Conservation (phyloP, 2,113 vertebrate genomes). For the Microtus pennsylvanicus region DNA sequence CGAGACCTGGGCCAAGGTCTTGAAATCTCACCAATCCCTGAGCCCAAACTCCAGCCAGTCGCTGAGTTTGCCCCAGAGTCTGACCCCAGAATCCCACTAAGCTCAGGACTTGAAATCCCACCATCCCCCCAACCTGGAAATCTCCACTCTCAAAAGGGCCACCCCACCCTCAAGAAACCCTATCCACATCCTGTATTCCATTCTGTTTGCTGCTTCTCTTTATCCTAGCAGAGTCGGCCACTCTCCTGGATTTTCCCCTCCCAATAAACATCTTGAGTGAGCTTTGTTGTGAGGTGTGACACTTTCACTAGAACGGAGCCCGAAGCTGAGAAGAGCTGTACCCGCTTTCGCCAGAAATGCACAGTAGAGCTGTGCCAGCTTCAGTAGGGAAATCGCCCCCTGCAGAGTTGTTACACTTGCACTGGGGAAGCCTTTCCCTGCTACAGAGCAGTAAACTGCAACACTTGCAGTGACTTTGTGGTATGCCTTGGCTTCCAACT, state of each 20-base stretch:
- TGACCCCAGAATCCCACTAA: no score
- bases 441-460: background rate
- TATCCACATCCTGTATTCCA: background rate
- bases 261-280: background rate
- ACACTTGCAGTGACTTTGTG: background rate
- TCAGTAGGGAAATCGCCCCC: background rate
- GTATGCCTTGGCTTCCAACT: background rate
- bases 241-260: background rate
- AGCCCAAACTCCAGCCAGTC: no score
- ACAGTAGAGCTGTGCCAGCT: no score
- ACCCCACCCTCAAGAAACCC: background rate
- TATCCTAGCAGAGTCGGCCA: background rate
- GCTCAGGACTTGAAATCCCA: background rate
- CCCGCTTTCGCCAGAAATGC: background rate
- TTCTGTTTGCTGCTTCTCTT: background rate
- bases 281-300: background rate
- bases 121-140: background rate
- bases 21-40: background rate
- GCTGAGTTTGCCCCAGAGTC: no score
- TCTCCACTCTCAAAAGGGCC: background rate
- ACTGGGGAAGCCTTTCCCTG: background rate
- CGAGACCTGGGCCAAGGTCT: background rate
- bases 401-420: background rate
- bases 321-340: background rate
- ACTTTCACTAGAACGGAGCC: background rate